Conservation (phyloP, 2,888 invertebrate species). For the Pterostichus niger region DNA sequence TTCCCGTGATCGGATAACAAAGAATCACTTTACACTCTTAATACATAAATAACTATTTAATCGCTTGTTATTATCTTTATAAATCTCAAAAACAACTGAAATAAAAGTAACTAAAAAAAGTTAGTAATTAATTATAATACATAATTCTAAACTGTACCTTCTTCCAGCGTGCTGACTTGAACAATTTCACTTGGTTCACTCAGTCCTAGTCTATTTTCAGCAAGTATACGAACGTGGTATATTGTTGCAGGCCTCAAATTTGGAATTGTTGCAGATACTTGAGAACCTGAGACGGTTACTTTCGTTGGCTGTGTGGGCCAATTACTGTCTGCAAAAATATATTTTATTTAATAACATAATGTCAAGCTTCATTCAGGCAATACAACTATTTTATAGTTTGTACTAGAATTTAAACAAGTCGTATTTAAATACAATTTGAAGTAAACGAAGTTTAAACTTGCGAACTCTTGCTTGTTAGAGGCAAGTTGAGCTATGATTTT, state of each 20-base stretch:
- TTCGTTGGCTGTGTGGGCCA: constrained; percentile 92
- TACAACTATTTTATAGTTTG: too few species aligned
- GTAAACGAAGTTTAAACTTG: too few species aligned
- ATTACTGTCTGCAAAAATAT: constrained; percentile 79
- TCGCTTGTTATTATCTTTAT: background rate
- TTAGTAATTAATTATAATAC: constrained; percentile 31
- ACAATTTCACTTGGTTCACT: constrained; percentile 92
- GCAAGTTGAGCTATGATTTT: too few species aligned
- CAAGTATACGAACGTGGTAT: constrained; percentile 93
- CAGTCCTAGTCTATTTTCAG: constrained; percentile 92
- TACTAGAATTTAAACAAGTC: too few species aligned
- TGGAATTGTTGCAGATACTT: constrained; percentile 88
- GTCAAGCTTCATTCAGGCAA: too few species aligned
- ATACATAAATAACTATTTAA: too few species aligned
- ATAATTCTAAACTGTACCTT: constrained; percentile 78
- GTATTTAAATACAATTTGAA: too few species aligned
- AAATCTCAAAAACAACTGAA: background rate
- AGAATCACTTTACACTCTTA: too few species aligned
- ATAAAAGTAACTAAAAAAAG: background rate
- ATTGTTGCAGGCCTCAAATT: constrained; percentile 91
- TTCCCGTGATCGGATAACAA: too few species aligned
- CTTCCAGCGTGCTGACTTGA: constrained; percentile 91
- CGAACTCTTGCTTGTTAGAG: too few species aligned
- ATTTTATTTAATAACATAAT: too few species aligned
- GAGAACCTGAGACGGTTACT: constrained; percentile 90